Evolutionary conservation across 1,140 invertebrate genomes (phyloP).

Genomic region (Lithobius niger): DNA sequence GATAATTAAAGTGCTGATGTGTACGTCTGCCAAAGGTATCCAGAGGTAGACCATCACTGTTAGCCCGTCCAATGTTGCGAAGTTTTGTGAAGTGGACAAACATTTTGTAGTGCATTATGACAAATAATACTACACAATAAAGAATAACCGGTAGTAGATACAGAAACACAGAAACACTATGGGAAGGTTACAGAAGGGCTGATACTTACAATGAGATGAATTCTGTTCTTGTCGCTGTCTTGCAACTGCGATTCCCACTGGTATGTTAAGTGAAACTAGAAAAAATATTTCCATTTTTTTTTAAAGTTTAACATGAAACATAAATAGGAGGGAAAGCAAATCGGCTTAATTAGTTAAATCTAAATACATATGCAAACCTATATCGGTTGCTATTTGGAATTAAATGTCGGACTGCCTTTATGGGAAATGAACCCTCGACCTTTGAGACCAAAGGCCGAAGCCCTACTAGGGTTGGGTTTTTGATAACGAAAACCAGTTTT

Average conservation of each 20-base stretch:
- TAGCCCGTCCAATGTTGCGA: neutral
- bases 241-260: slow-evolving; percentile 72
- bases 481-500: too few species aligned
- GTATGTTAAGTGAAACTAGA: slow-evolving; percentile 36
- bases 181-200: neutral
- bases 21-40: too few species aligned
- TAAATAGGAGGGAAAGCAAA: neutral
- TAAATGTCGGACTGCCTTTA: neutral
- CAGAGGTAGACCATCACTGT: neutral
- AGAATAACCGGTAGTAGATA: neutral
- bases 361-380: neutral
- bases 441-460: neutral
- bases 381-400: neutral
- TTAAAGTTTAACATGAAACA: too few species aligned
- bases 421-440: neutral
- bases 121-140: too few species aligned
- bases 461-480: too few species aligned
- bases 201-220: slow-evolving; percentile 37
- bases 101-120: too few species aligned
- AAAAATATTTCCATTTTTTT: slow-evolving; percentile 1
- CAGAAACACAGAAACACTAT: neutral
- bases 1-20: too few species aligned
- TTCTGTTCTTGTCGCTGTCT: slow-evolving; percentile 45
- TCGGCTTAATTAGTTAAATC: neutral
- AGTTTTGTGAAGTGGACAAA: too few species aligned